These are phyloP conservation scores for Dendroctonus ponderosae DNA, from an alignment of 1,140 invertebrate species.

Conservation along the genomic window DNA sequence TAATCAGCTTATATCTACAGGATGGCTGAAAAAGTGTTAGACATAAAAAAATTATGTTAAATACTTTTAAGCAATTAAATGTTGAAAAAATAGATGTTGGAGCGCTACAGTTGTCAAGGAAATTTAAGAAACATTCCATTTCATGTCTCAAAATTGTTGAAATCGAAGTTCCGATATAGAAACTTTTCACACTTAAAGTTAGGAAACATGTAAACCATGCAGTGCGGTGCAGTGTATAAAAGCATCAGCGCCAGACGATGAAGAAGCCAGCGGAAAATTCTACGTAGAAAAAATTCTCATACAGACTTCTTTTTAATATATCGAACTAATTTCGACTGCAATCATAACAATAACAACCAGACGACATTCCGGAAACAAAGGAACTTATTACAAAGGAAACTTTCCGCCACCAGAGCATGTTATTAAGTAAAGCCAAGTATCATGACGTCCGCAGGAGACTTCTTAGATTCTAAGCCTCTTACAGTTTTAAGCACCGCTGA, in stretches of 20 bases:
- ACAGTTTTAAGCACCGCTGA: slow-evolving; percentile 26
- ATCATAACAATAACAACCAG: background rate
- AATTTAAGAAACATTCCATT: background rate
- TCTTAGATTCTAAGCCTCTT: slow-evolving; percentile 27
- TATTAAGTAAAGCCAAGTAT: slow-evolving; percentile 28
- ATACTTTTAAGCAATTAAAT: too few species aligned
- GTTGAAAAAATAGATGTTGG: too few species aligned
- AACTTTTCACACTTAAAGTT: too few species aligned
- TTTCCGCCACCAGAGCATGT: slow-evolving; percentile 20
- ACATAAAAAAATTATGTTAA: too few species aligned
- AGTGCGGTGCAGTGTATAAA: background rate
- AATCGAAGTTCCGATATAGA: too few species aligned
- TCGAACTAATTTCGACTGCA: background rate
- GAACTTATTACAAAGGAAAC: slow-evolving; percentile 9
- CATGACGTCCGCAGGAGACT: slow-evolving; percentile 15
- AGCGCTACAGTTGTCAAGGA: background rate
- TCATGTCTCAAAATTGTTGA: too few species aligned
- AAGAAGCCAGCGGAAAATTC: background rate
- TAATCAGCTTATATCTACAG: too few species aligned
- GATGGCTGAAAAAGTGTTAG: too few species aligned
- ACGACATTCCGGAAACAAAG: background rate
- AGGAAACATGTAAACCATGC: too few species aligned
- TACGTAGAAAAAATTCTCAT: background rate
- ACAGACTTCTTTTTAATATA: background rate
- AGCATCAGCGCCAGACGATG: background rate